Conservation (phyloP, 2,113 vertebrate species). For the Ellobius talpinus region DNA sequence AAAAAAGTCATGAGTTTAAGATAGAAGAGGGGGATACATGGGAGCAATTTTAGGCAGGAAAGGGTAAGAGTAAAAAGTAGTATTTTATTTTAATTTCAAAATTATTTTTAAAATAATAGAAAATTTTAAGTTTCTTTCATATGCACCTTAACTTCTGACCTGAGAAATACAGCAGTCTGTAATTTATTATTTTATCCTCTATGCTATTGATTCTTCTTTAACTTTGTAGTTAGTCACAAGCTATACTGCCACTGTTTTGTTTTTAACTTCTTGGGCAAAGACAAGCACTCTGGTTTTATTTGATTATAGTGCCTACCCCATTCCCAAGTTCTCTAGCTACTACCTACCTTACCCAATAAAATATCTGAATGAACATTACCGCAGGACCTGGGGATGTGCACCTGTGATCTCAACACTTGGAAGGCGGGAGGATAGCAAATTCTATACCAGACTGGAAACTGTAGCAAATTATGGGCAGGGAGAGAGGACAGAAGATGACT, state of each 20-base stretch:
- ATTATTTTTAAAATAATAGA: neutral
- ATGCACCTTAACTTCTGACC: neutral
- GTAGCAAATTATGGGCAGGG: neutral
- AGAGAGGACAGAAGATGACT: neutral
- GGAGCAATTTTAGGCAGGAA: neutral
- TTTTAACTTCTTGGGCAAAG: neutral
- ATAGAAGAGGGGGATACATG: neutral
- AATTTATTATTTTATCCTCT: neutral
- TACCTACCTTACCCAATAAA: neutral
- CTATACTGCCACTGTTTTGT: neutral
- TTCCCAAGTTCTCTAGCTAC: neutral
- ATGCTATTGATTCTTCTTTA: neutral
- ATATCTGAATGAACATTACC: neutral
- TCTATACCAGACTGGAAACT: too few species aligned
- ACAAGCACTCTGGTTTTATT: neutral
- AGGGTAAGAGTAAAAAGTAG: too few species aligned
- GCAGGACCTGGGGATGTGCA: too few species aligned
- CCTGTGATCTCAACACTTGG: too few species aligned
- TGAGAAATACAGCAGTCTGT: neutral
- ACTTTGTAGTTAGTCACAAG: neutral
- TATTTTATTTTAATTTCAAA: neutral
- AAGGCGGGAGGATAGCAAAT: neutral
- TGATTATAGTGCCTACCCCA: neutral
- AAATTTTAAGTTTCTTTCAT: neutral
- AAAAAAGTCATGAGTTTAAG: neutral